phyloP scores from a whole-genome alignment of 2,888 invertebrate genomes.

The Macrophya alboannulata region DNA sequence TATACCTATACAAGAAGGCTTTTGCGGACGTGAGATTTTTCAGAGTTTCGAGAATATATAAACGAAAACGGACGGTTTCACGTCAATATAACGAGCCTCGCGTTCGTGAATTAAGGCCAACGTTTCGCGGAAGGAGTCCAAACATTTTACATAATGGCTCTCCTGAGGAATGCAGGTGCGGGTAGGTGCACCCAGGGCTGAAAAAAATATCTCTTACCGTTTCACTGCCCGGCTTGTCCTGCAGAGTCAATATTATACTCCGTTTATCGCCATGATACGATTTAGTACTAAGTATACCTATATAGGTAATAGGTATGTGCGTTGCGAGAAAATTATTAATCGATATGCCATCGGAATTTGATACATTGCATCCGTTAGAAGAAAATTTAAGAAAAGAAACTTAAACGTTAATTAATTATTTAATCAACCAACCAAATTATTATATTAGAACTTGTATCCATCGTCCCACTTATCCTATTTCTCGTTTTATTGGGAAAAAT shows the following conservation, averaged over 20 bases:
- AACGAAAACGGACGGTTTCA: slow-evolving; percentile 48
- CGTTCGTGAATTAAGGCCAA: slow-evolving; percentile 65
- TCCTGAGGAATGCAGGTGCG: slow-evolving; percentile 61
- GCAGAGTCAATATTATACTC: background rate
- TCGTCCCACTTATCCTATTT: background rate
- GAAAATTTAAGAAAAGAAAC: background rate
- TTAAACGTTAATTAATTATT: background rate
- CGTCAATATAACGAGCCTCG: slow-evolving; percentile 60
- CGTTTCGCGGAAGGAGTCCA: slow-evolving; percentile 58
- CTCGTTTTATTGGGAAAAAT: background rate
- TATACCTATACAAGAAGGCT: slow-evolving; percentile 18
- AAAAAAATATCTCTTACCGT: slow-evolving; percentile 24
- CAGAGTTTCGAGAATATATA: slow-evolving; percentile 14
- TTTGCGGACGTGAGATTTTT: slow-evolving; percentile 46
- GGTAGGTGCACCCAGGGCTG: slow-evolving; percentile 36
- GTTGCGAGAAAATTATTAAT: background rate
- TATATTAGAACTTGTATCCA: background rate
- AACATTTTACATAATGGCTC: slow-evolving; percentile 65
- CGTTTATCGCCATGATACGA: background rate
- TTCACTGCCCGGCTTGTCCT: background rate
- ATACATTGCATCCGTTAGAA: background rate
- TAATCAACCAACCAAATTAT: background rate
- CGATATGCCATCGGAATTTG: background rate
- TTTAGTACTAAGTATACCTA: background rate
- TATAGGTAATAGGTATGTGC: background rate